Evolutionary conservation across 2,888 invertebrate species (phyloP).

Genomic region (Drosophila aldrichi): DNA sequence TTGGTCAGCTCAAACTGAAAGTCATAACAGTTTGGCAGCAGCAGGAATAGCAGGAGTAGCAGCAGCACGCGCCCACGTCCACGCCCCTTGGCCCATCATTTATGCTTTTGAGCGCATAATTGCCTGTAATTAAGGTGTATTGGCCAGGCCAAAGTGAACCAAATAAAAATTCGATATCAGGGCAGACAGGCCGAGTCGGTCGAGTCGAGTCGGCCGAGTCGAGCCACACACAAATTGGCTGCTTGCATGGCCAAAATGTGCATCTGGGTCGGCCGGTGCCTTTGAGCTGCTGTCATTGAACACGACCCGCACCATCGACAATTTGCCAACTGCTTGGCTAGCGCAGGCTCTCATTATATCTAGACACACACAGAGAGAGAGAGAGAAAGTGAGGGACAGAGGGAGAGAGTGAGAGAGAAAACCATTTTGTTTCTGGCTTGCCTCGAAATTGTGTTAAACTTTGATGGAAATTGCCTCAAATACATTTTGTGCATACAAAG

Average conservation of each 20-base stretch:
- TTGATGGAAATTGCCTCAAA: conserved; percentile 24
- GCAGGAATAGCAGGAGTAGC: not conserved
- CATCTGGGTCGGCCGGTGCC: conserved; percentile 57
- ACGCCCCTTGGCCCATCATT: conserved; percentile 58
- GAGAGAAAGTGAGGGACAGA: not conserved
- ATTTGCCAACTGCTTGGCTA: conserved; percentile 53
- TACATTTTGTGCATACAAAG: conserved; percentile 22
- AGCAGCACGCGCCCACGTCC: not conserved
- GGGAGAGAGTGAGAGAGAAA: not conserved
- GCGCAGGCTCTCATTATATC: conserved; percentile 32
- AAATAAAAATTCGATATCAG: conserved; percentile 73
- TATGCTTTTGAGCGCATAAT: conserved; percentile 80
- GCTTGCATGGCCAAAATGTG: conserved; percentile 43
- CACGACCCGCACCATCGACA: conserved; percentile 54
- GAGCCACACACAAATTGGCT: conserved; percentile 53
- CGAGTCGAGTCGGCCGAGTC: not conserved
- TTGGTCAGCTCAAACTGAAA: conserved; percentile 65
- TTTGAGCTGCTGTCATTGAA: conserved; percentile 73
- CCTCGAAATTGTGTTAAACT: conserved; percentile 18
- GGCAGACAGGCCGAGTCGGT: conserved; percentile 19
- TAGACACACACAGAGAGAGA: not conserved
- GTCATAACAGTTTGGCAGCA: conserved; percentile 71
- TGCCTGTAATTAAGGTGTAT: conserved; percentile 80
- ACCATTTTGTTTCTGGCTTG: conserved; percentile 14
- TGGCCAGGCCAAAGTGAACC: conserved; percentile 43